Base-by-base conservation (phyloP, 2,888 invertebrate species). In the Chalcis sispes region DNA sequence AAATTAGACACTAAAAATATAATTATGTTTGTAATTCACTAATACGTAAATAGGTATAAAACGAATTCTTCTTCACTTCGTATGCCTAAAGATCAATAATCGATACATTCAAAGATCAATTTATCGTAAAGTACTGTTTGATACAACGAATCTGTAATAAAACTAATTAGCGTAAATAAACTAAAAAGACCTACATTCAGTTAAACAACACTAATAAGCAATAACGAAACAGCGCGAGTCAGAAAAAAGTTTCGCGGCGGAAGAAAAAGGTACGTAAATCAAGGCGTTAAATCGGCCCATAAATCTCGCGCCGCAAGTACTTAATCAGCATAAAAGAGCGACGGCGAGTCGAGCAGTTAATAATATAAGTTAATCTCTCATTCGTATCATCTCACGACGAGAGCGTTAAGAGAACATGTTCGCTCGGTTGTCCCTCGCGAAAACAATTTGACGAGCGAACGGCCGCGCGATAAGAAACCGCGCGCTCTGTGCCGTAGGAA, bases 361-460 rank as follows among this genome's bases (percentile, higher is more conserved):
- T 58, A 42, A 42, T 58, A 42, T 54, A 67, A 73, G 61, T 73
- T 73, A 67, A 73, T 73, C 73, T 73, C 73, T 46, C 52, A 67
- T 73, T 61, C 52, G 73, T 42, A 73, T 73, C 67, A 69, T 74
- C 74, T 62, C 23, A 42, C 29, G 67, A 18, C 20, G 23, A 23
- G 18, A 4, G 7, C n/a, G 5, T 20, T 59, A 18, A 15, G 23
- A 23, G 18, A 4, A 8, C n/a, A 10, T 20, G 18, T 23, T n/a
- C 29, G 10, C 36, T 7, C 20, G 15, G 23, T 20, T 48, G 18
- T 69, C 56, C 58, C 67, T 69, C 69, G 69, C 42, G 69, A 62
- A 69, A 69, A 74, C 74, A 74, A 74, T 74, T 74, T 74, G 74
- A 74, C 74, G 74, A 32, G 66, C 66, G 48, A 66, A 36, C 36